A percentile compares a stretch with the other conserved stretches of the same genome.
Conservation (phyloP, 2,797 vertebrate species). For the Sciurus vulgaris region DNA sequence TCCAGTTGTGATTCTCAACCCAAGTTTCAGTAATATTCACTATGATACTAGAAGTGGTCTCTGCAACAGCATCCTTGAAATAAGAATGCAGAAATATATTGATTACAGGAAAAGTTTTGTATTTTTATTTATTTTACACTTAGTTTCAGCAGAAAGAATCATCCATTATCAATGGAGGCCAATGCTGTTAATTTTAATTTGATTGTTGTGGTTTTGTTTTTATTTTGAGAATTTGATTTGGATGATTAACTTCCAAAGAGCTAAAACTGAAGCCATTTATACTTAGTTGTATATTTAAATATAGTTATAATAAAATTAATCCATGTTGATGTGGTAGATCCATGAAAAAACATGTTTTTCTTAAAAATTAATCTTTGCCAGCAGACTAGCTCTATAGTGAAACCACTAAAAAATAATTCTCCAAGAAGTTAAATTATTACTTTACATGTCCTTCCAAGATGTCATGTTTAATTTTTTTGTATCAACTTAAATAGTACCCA, state of each 20-base stretch:
- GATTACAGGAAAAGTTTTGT: not conserved
- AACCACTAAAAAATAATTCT: not conserved
- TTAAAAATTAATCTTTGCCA: slow-evolving; percentile 25
- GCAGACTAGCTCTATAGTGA: not conserved
- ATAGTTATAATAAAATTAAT: not conserved
- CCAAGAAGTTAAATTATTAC: not conserved
- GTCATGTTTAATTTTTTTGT: not conserved
- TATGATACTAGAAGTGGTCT: not conserved
- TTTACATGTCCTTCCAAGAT: not conserved
- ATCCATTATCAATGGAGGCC: not conserved
- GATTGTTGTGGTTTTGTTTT: not conserved
- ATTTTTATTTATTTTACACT: slow-evolving; percentile 29
- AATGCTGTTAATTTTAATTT: slow-evolving; percentile 41
- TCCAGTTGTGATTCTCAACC: not conserved
- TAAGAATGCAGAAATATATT: not conserved
- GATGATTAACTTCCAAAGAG: not conserved
- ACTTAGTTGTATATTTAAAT: not conserved
- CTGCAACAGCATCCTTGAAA: not conserved
- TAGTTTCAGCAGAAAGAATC: not conserved
- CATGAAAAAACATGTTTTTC: not conserved
- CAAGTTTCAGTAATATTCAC: not conserved
- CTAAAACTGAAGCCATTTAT: not conserved
- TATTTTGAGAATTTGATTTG: not conserved
- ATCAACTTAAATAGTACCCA: not conserved
- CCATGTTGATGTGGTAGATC: not conserved